phyloP scores from a whole-genome alignment of 2,797 vertebrate genomes.

The Malacoctenus gilli region DNA sequence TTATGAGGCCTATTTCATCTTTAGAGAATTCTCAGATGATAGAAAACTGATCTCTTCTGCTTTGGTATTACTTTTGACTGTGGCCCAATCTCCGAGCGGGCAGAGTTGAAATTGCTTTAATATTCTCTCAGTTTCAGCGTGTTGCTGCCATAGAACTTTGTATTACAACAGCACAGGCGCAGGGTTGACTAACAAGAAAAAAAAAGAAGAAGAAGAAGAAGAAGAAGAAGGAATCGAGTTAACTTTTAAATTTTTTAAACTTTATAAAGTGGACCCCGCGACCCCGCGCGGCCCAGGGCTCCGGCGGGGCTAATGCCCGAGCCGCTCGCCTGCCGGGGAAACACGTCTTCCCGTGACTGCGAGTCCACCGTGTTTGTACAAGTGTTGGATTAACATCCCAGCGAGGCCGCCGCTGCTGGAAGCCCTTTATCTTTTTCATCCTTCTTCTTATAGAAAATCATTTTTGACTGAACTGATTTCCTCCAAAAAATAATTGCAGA shows the following conservation, averaged over 20 bases:
- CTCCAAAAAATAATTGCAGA: not conserved
- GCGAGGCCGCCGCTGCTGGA: slow-evolving; percentile 16
- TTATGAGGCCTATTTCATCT: slow-evolving; percentile 78
- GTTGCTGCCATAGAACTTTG: slow-evolving; percentile 55
- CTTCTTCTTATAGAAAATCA: slow-evolving; percentile 23
- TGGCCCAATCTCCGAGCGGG: slow-evolving; percentile 67
- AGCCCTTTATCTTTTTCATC: slow-evolving; percentile 20
- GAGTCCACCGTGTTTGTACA: not conserved
- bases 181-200: slow-evolving; percentile 54
- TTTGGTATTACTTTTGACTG: slow-evolving; percentile 74
- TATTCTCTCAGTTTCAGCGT: slow-evolving; percentile 71
- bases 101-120: slow-evolving; percentile 74
- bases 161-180: slow-evolving; percentile 55
- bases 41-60: slow-evolving; percentile 79
- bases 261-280: slow-evolving; percentile 30
- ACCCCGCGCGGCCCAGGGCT: slow-evolving; percentile 20
- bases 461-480: slow-evolving; percentile 7
- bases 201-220: slow-evolving; percentile 30
- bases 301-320: not conserved
- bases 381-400: slow-evolving; percentile 34
- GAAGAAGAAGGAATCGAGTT: slow-evolving; percentile 38
- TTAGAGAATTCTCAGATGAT: slow-evolving; percentile 73
- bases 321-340: slow-evolving; percentile 8
- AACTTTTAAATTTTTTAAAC: slow-evolving; percentile 63
- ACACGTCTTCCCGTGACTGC: not conserved